A percentile compares a stretch with the other conserved stretches of the same genome.
Conservation (phyloP, 2,888 invertebrate species). For the Pammene aurita region DNA sequence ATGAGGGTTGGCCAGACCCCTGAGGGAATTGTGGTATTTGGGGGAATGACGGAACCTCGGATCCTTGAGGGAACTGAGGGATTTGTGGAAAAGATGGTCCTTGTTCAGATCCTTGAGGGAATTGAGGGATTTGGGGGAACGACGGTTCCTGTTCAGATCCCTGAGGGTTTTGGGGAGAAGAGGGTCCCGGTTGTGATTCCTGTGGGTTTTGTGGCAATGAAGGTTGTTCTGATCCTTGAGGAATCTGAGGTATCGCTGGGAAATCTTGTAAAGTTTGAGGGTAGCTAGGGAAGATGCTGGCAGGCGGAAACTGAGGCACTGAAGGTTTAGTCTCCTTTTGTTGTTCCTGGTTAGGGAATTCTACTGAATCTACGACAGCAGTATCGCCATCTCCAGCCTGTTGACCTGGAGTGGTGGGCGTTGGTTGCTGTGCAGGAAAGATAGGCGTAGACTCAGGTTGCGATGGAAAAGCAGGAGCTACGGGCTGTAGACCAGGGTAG, state of each 20-base stretch:
- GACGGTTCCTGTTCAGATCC: slow-evolving; percentile 17
- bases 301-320: slow-evolving; percentile 49
- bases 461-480: slow-evolving; percentile 38
- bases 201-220: slow-evolving; percentile 48
- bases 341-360: slow-evolving; percentile 54
- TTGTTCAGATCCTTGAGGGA: slow-evolving; percentile 35
- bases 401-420: slow-evolving; percentile 51
- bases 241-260: slow-evolving; percentile 47
- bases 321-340: slow-evolving; percentile 48
- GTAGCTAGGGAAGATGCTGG: slow-evolving; percentile 48
- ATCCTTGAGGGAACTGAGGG: slow-evolving; percentile 45
- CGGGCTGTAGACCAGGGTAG: slow-evolving; percentile 41
- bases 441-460: slow-evolving; percentile 47
- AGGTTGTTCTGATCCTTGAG: slow-evolving; percentile 37
- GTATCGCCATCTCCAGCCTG: slow-evolving; percentile 66
- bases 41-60: slow-evolving; percentile 44
- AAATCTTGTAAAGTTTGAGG: slow-evolving; percentile 47
- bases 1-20: slow-evolving; percentile 32
- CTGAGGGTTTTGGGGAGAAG: slow-evolving; percentile 48
- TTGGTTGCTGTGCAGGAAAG: slow-evolving; percentile 52
- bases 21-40: slow-evolving; percentile 51
- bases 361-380: slow-evolving; percentile 72
- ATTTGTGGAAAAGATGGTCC: slow-evolving; percentile 46
- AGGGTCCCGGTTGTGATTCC: slow-evolving; percentile 38
- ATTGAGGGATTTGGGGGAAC: slow-evolving; percentile 47